phyloP scores from a whole-genome alignment of 2,113 vertebrate genomes.

The Dascyllus trimaculatus region DNA sequence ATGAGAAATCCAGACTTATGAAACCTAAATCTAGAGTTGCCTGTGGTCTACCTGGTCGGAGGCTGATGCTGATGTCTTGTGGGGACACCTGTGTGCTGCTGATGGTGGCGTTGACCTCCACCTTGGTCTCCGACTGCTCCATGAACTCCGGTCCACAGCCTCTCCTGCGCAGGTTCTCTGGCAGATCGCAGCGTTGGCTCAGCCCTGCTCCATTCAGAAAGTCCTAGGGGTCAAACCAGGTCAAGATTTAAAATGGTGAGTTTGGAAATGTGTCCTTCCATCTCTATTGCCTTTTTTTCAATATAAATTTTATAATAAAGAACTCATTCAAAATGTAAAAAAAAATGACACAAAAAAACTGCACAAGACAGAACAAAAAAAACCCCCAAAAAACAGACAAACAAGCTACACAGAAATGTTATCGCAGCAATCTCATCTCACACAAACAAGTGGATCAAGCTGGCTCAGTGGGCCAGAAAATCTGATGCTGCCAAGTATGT shows the following conservation, averaged over 20 bases:
- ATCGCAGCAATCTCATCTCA: neutral
- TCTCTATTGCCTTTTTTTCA: no score
- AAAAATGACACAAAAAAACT: neutral
- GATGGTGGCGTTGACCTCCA: conserved; percentile 84
- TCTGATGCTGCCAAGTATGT: neutral
- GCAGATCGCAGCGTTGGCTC: conserved; percentile 90
- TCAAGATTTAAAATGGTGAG: conserved; percentile 12
- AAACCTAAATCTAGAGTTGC: conserved; percentile 1
- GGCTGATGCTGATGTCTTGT: conserved; percentile 87
- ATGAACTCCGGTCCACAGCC: conserved; percentile 90
- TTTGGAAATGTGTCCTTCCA: neutral
- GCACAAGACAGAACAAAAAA: neutral
- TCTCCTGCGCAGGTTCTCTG: conserved; percentile 88
- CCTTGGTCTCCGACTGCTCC: conserved; percentile 86
- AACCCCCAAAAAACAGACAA: neutral
- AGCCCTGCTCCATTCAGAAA: conserved; percentile 88
- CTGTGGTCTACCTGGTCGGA: conserved; percentile 88
- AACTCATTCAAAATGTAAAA: neutral
- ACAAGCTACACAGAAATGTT: neutral
- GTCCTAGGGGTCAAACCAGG: conserved; percentile 81
- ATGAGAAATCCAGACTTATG: neutral
- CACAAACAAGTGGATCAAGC: conserved; percentile 9
- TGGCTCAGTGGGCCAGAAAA: neutral
- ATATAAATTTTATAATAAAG: neutral
- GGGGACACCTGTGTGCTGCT: conserved; percentile 93